These are phyloP conservation scores for Tangara arthus DNA, from an alignment of 2,797 vertebrate species.

Conservation along the genomic window DNA sequence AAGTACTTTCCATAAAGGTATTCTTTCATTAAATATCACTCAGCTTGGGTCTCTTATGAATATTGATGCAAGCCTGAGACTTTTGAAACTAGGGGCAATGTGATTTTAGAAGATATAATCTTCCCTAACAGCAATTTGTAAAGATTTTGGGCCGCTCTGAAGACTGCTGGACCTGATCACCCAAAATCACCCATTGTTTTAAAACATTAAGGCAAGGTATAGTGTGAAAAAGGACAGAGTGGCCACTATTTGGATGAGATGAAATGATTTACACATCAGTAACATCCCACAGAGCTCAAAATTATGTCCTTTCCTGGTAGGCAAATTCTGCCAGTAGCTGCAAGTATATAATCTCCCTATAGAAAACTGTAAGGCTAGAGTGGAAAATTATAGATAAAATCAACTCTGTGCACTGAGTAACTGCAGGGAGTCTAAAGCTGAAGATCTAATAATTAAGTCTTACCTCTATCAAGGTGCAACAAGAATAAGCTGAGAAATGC, in stretches of 20 bases:
- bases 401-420: background rate
- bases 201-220: background rate
- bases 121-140: background rate
- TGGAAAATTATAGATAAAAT: background rate
- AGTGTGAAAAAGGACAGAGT: background rate
- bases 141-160: background rate
- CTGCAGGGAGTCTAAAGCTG: background rate
- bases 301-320: background rate
- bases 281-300: background rate
- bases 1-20: background rate
- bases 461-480: conserved; percentile 8
- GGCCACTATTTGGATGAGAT: background rate
- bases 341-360: background rate
- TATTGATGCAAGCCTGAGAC: background rate
- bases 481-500: background rate
- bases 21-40: background rate
- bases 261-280: background rate
- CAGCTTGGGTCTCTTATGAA: background rate
- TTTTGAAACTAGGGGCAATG: background rate
- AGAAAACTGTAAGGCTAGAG: background rate
- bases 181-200: background rate
- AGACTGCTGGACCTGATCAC: background rate
- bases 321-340: background rate
- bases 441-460: conserved; percentile 1
- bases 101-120: background rate